phyloP scores from a whole-genome alignment of 2,888 invertebrate species.

The Mythimna pallens region DNA sequence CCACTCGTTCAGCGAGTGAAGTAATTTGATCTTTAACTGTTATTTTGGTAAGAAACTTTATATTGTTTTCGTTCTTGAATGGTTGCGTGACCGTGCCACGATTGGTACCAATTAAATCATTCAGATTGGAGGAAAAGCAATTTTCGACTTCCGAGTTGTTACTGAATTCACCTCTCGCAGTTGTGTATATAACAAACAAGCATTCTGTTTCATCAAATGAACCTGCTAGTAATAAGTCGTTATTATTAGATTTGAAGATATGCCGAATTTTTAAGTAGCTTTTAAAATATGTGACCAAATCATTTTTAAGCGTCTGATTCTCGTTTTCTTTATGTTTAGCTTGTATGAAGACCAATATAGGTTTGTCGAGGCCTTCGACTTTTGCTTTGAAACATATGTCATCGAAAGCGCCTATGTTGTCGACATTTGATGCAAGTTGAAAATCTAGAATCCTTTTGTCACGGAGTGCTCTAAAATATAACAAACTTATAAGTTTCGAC shows the following conservation, averaged over 20 bases:
- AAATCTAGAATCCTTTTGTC: constrained; percentile 48
- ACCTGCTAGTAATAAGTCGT: constrained; percentile 22
- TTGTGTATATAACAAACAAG: constrained; percentile 49
- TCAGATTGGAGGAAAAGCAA: constrained; percentile 6
- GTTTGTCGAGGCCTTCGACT: constrained; percentile 20
- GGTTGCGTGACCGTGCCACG: constrained; percentile 14
- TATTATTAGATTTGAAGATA: constrained; percentile 17
- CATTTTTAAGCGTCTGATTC: constrained; percentile 2
- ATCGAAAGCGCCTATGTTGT: constrained; percentile 52
- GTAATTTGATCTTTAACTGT: constrained; percentile 29
- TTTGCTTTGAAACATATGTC: constrained; percentile 52
- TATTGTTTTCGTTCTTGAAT: constrained; percentile 9
- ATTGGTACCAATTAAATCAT: constrained; percentile 40
- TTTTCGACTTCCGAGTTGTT: neutral
- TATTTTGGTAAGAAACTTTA: constrained; percentile 21
- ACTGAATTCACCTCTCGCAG: constrained; percentile 26
- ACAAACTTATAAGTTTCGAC: constrained; percentile 53
- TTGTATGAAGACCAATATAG: neutral
- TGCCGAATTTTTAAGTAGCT: constrained; percentile 46
- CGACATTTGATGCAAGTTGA: constrained; percentile 55
- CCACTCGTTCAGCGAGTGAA: constrained; percentile 30
- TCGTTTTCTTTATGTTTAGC: constrained; percentile 6
- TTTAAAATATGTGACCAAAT: constrained; percentile 15
- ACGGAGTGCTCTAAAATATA: constrained; percentile 41
- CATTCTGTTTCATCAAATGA: constrained; percentile 16